Base-by-base conservation (phyloP, 2,113 vertebrate genomes). In the Caracal caracal region DNA sequence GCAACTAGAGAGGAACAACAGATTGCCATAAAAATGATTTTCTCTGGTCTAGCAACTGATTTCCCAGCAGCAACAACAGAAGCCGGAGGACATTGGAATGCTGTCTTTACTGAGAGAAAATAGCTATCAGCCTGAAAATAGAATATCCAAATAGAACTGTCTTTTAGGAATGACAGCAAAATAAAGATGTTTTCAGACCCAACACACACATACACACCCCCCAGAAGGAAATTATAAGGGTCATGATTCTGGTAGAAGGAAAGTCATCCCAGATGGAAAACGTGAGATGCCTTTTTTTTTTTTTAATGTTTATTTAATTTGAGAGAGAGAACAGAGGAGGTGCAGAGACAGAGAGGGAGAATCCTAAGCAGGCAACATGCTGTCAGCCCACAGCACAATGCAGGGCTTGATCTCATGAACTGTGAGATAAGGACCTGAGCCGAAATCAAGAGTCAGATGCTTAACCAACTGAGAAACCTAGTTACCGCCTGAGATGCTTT, bases 21-120 rank as follows among this genome's bases (percentile, higher is more conserved):
- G 79, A 88, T 91, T 93, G 75, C 53, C 93, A 24, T 96, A 89
- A 92, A 95, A 86, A 49, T 79, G 4, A 86, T 95, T 95, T 94
- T 75, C 70, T 92, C 83, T 89, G 79, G 83, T 75, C 40, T 88
- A 43, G 61, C 75, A 95, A 8, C 78, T 86, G 95, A 86, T 93
- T 96, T 93, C 85, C 66, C 47, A 93, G 53, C 5, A 96, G 51
- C 43, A 93, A 24, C 80, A 94, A 71, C 91, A 96, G 82, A 94
- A 96, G 85, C 47, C 56, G 85, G 76, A 85, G 59, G 83, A 92
- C 53, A 89, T 10, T 92, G 82, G 78, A 93, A 94, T 95, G 79
- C 33, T 93, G 2, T 82, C 47, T 78, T 97, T n/a, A 71, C 37
- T 97, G 37, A 91, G 93, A 88, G 16, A 92, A 93, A 94, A 76